These are phyloP conservation scores for Subanguina moxae DNA, from an alignment of 1,140 invertebrate species.

Conservation along the genomic window DNA sequence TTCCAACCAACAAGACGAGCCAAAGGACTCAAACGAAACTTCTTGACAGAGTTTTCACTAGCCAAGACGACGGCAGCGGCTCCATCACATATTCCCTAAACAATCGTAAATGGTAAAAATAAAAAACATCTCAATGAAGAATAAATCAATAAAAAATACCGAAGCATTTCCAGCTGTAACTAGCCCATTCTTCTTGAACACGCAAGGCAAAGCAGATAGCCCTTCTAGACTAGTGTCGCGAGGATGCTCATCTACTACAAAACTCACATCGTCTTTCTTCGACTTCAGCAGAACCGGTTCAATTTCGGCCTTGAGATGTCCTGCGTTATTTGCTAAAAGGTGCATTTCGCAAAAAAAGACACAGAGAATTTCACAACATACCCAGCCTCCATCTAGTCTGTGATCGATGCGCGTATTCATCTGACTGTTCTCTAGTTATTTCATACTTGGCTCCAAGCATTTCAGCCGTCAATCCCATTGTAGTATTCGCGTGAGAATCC, in stretches of 20 bases:
- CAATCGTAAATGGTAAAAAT: no score
- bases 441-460: conserved; percentile 87
- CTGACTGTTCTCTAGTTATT: conserved; percentile 78
- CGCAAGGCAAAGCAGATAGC: conserved; percentile 73
- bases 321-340: conserved; percentile 77
- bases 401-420: conserved; percentile 81
- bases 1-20: conserved; percentile 63
- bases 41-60: conserved; percentile 77
- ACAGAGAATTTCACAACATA: no score
- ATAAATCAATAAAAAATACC: conserved; percentile 61
- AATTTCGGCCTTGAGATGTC: conserved; percentile 84
- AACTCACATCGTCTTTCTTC: conserved; percentile 72
- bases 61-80: conserved; percentile 81
- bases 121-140: no score
- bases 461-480: conserved; percentile 95
- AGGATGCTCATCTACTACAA: conserved; percentile 89
- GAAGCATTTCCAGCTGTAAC: conserved; percentile 93
- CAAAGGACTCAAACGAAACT: conserved; percentile 71
- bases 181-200: conserved; percentile 92
- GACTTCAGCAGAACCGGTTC: conserved; percentile 79
- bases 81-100: conserved; percentile 88
- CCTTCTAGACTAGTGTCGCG: conserved; percentile 80
- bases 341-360: no score
- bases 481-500: conserved; percentile 80
- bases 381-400: no score